Evolutionary conservation across 2,113 vertebrate genomes (phyloP).

Genomic region (Megalops atlanticus): DNA sequence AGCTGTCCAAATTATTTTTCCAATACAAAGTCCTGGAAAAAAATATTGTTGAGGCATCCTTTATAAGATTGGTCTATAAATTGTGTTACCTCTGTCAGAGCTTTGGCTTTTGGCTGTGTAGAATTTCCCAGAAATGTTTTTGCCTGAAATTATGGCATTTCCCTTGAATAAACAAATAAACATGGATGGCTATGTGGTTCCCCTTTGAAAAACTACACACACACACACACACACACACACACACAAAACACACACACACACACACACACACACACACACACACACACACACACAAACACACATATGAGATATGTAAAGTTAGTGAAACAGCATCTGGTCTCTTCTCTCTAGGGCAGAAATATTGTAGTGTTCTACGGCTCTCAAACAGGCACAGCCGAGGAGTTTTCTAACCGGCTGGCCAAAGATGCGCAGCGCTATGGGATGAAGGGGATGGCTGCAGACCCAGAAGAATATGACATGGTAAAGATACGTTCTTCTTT

Average conservation of each 20-base stretch:
- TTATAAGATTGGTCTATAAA: neutral
- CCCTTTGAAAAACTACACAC: no score
- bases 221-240: no score
- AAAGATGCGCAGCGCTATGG: conserved; percentile 96
- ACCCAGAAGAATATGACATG: conserved; percentile 96
- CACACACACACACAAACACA: neutral
- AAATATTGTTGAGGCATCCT: neutral
- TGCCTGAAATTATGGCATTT: no score
- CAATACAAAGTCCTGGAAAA: neutral
- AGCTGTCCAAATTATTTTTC: neutral
- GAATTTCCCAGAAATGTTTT: no score
- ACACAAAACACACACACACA: no score
- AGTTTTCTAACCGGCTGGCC: conserved; percentile 91
- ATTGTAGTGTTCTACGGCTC: conserved; percentile 96
- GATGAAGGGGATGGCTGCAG: conserved; percentile 92
- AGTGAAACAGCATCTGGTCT: neutral
- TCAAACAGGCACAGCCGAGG: conserved; percentile 94
- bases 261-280: no score
- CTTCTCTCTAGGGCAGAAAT: conserved; percentile 79
- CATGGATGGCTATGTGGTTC: neutral
- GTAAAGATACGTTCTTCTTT: conserved; percentile 67
- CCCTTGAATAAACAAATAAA: neutral
- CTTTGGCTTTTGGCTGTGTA: no score
- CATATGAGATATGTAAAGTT: neutral
- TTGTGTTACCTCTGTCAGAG: no score